A percentile compares a stretch with the other conserved stretches of the same genome.
Conservation (phyloP, 2,113 vertebrate species). For the Phodopus roborovskii region DNA sequence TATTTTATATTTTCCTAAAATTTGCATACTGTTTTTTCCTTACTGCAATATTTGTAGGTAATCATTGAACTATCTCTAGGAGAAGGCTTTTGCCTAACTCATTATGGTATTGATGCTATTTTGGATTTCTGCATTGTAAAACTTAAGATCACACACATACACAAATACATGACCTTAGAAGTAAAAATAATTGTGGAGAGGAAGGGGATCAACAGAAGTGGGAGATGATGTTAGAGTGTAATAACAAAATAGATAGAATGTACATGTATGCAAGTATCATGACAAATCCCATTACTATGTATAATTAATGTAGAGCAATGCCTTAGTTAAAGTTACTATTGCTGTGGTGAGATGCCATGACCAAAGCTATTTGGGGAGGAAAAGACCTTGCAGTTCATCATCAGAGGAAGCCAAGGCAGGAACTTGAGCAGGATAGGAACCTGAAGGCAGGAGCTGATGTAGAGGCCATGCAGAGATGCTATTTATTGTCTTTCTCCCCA, state of each 20-base stretch:
- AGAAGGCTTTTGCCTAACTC: not conserved
- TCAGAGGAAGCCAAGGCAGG: not conserved
- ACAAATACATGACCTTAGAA: not conserved
- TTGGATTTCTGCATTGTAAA: not conserved
- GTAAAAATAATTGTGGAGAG: not conserved
- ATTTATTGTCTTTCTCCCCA: not conserved
- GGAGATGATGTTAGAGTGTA: not conserved
- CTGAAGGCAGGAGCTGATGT: not conserved
- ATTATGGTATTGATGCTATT: not conserved
- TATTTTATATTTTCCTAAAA: not conserved
- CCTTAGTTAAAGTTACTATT: not conserved
- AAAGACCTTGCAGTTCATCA: not conserved
- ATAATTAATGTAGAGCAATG: not conserved
- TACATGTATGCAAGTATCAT: not conserved
- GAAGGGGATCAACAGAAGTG: not conserved
- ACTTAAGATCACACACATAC: not conserved
- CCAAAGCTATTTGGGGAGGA: not conserved
- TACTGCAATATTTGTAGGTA: not conserved
- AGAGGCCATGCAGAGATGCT: not conserved
- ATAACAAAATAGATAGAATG: not conserved
- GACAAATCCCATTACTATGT: not conserved
- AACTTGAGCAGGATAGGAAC: not conserved
- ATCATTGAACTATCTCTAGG: not conserved
- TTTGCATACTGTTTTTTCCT: not conserved
- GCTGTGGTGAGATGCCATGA: not conserved